Base-by-base conservation (phyloP, 2,888 invertebrate species). In the Muschampia plurimacula region DNA sequence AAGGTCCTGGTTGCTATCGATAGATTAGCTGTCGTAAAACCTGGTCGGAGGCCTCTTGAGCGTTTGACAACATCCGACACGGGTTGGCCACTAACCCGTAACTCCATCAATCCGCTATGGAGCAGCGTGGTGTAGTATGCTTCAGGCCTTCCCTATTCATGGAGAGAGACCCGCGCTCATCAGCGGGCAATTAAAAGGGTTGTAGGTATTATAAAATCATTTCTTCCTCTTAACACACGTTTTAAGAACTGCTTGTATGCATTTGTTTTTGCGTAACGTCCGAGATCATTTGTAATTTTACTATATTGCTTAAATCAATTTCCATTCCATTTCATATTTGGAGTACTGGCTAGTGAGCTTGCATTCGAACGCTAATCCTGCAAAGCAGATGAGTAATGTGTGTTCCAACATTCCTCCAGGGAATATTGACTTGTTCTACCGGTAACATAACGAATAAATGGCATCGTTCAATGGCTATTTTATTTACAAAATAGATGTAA, bases 311-410 rank as follows among this genome's bases (percentile, higher is more conserved):
- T 32, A 59, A 1, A 12, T 10, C 59, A 60, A 39, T 13, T 39
- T 60, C 60, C 36, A 39, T 36, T 60, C 6, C 39, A 60, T 36
- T 60, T 60, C 59, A 60, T 36, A 60, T 60, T 39, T 60, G 60
- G 36, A 60, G 13, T 60, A n/a, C n/a, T 60, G 60, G 60, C 60
- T 36, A 39, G 60, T 59, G 15, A 59, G 59, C 46, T 60, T n/a
- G 32, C 39, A 60, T 60, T 60, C 6, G 60, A 62, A n/a, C 62
- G 41, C 41, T 41, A 62, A 41, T 15, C 15, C 41, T 15, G 62
- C 41, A 62, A 62, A 62, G 15, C 62, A 62, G 39, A 41, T 41
- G 62, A 62, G 2, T 62, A 62, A 62, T 62, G 62, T 41, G 62
- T 62, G n/a, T 9, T 39, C n/a, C n/a, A 63, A 22, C 63, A 32